Evolutionary conservation across 2,113 vertebrate species (phyloP).

Genomic region (Anas platyrhynchos): DNA sequence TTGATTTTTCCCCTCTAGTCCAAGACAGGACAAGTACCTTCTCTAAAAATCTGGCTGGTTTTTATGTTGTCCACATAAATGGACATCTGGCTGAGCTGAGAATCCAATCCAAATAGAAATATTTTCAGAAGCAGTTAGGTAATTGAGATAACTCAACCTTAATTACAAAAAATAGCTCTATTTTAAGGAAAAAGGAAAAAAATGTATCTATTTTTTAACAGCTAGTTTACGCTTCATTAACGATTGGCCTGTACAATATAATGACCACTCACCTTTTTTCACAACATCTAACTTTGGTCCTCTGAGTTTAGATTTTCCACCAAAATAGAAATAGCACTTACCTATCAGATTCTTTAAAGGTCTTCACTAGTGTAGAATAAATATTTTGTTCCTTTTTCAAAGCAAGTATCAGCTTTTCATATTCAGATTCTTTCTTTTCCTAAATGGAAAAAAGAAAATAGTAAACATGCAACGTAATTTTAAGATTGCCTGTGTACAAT

Average conservation of each 20-base stretch:
- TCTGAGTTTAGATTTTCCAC: not conserved
- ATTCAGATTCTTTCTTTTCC: constrained; percentile 81
- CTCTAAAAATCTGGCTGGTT: not conserved
- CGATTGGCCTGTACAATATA: not conserved
- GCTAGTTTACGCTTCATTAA: not conserved
- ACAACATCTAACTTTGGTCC: not conserved
- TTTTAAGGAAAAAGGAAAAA: not conserved
- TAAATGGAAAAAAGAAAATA: constrained; percentile 49
- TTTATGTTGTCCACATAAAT: too few relatives aligned
- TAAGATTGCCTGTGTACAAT: not conserved
- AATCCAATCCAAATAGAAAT: not conserved
- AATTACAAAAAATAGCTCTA: not conserved
- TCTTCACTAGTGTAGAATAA: constrained; percentile 85
- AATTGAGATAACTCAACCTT: not conserved
- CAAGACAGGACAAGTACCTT: not conserved
- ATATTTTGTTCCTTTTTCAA: constrained; percentile 88
- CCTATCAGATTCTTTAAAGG: constrained; percentile 90
- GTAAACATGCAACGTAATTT: not conserved
- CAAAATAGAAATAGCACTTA: constrained; percentile 47
- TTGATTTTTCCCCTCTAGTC: not conserved
- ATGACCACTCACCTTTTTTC: not conserved
- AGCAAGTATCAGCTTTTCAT: constrained; percentile 81
- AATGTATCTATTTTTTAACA: not conserved
- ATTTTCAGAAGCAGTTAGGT: not conserved
- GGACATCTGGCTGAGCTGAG: not conserved